These are phyloP conservation scores for Balaeniceps rex DNA, from an alignment of 2,113 vertebrate genomes.

Conservation along the genomic window DNA sequence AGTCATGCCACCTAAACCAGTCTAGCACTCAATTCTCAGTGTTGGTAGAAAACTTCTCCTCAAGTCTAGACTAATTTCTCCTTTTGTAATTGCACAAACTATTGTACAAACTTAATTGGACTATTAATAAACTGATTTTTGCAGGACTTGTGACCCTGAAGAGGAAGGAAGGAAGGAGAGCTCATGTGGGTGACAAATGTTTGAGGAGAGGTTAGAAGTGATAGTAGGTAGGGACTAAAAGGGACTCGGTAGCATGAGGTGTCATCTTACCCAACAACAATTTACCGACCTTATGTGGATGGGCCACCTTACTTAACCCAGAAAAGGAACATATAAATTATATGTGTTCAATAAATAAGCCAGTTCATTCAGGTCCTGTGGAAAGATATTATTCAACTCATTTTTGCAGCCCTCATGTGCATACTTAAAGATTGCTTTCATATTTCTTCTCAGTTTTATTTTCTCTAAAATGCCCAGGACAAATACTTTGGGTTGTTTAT, in stretches of 20 bases:
- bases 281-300: neutral
- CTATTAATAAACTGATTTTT: neutral
- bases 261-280: neutral
- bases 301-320: neutral
- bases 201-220: neutral
- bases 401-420: neutral
- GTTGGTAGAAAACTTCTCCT: neutral
- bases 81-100: neutral
- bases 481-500: neutral
- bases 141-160: neutral
- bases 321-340: neutral
- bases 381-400: neutral
- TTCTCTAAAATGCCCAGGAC: neutral
- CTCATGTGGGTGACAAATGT: neutral
- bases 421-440: neutral
- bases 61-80: neutral
- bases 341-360: neutral
- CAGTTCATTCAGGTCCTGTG: neutral
- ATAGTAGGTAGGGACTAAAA: neutral
- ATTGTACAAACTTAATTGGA: neutral
- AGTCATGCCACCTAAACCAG: neutral
- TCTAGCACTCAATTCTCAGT: neutral
- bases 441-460: neutral
- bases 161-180: neutral
- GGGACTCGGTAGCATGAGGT: neutral